Base-by-base conservation (phyloP, 2,797 vertebrate genomes). In the Alosa sapidissima region DNA sequence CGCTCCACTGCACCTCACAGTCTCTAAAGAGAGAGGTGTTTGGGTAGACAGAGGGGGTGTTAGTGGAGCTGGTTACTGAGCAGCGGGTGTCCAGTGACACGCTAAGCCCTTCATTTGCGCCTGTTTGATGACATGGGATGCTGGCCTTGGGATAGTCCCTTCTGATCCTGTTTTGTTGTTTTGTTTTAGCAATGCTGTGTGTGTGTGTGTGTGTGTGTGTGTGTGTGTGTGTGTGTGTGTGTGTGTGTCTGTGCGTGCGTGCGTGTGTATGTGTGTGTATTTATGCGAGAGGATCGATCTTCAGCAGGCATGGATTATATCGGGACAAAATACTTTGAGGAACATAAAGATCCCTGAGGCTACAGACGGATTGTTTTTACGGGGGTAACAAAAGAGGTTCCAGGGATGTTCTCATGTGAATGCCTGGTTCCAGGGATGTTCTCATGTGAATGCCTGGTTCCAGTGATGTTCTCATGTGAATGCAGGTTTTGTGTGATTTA, bases 141-240 rank as follows among this genome's bases (percentile, higher is more conserved):
- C 58, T 24, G n/a, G 58, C 7, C 58, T 62, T 24, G 21, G 7
- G 58, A n/a, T 8, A n/a, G n/a, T 62, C 6, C 58, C n/a, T 7
- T 8, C 21, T 24, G 58, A 62, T 62, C 21, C 54, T 55, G 58
- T 24, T 10, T 24, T 62, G 10, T 72, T 55, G 58, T 24, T 10
- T 24, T 62, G 10, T 72, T 14, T 36, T 9, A 5, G 28, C 11
- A 5, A 72, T 2, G 45, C 13, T 75, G 68, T 75, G 68, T 75
- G 68, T 45, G 65, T 72, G 65, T 41, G 65, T 72, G 65, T 72
- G 65, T 72, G 33, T 72, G 65, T 41, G 65, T 72, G 65, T 36
- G 28, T 72, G 65, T 36, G 68, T 81, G 60, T 83, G 9, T 48
- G 65, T 83, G 65, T 55, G 54, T 65, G 21, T 62, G 82, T 33